Evolutionary conservation across 2,797 vertebrate species (phyloP).

Genomic region (Lepus townsendii): DNA sequence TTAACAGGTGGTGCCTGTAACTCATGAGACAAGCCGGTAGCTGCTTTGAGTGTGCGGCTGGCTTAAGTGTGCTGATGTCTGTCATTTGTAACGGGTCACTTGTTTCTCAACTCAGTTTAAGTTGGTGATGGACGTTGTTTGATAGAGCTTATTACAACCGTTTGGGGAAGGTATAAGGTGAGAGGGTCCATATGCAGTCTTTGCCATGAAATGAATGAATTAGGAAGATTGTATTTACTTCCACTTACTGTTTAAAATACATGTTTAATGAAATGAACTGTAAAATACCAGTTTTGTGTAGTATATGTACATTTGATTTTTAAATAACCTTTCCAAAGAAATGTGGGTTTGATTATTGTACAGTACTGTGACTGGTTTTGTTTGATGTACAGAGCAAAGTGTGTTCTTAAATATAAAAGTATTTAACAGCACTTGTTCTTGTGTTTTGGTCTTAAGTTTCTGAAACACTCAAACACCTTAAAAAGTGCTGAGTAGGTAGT

Average conservation of each 20-base stretch:
- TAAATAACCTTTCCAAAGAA: constrained; percentile 86
- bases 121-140: constrained; percentile 32
- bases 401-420: constrained; percentile 76
- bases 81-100: constrained; percentile 24
- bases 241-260: constrained; percentile 77
- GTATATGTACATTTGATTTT: constrained; percentile 89
- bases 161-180: constrained; percentile 15
- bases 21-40: neutral
- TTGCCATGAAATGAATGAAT: constrained; percentile 76
- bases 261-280: constrained; percentile 82
- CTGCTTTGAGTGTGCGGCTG: neutral
- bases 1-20: neutral
- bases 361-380: constrained; percentile 77
- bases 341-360: constrained; percentile 81
- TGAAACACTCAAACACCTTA: constrained; percentile 79
- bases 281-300: constrained; percentile 87
- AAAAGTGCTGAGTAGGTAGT: constrained; percentile 74
- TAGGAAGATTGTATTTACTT: constrained; percentile 70
- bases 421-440: constrained; percentile 59
- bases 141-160: neutral
- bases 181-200: constrained; percentile 71
- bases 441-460: constrained; percentile 79
- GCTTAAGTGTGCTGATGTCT: neutral
- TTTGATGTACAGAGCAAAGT: constrained; percentile 77
- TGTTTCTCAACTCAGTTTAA: constrained; percentile 62